phyloP scores from a whole-genome alignment of 1,140 invertebrate species.

The Drosophila bipectinata region DNA sequence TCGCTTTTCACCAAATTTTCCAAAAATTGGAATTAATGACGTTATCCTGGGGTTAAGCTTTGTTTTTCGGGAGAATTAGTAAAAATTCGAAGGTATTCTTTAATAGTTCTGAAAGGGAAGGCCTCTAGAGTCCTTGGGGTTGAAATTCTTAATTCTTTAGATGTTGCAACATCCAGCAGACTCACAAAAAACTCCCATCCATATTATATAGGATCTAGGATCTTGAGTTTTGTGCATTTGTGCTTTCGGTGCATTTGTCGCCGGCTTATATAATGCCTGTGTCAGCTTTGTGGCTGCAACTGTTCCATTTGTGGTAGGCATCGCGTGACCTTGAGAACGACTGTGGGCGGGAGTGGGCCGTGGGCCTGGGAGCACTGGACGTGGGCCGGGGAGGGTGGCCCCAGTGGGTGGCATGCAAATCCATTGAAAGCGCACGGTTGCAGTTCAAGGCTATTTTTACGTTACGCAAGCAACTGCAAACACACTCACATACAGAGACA shows the following conservation, averaged over 20 bases:
- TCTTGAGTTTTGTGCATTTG: background rate
- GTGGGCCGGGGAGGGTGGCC: conserved; percentile 18
- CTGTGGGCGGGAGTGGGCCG: conserved; percentile 4
- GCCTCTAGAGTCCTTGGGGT: no score
- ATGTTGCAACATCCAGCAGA: no score
- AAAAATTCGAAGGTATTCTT: background rate
- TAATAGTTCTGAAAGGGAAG: background rate
- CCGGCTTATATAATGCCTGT: conserved; percentile 51
- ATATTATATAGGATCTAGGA: no score
- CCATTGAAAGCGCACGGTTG: conserved; percentile 80
- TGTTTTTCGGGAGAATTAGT: background rate
- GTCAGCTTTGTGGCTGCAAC: conserved; percentile 43
- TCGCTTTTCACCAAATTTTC: conserved; percentile 15
- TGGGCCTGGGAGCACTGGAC: background rate
- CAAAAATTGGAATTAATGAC: conserved; percentile 46
- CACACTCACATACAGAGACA: conserved; percentile 18
- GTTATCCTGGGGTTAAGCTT: background rate
- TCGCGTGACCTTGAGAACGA: conserved; percentile 49
- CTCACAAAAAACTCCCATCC: no score
- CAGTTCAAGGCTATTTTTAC: conserved; percentile 81
- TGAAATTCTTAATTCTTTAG: no score
- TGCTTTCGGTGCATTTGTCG: background rate
- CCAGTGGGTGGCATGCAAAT: conserved; percentile 69
- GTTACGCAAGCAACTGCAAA: conserved; percentile 71
- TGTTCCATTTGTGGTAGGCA: conserved; percentile 45